Base-by-base conservation (phyloP, 2,797 vertebrate genomes). In the Odontamblyopus rebecca region DNA sequence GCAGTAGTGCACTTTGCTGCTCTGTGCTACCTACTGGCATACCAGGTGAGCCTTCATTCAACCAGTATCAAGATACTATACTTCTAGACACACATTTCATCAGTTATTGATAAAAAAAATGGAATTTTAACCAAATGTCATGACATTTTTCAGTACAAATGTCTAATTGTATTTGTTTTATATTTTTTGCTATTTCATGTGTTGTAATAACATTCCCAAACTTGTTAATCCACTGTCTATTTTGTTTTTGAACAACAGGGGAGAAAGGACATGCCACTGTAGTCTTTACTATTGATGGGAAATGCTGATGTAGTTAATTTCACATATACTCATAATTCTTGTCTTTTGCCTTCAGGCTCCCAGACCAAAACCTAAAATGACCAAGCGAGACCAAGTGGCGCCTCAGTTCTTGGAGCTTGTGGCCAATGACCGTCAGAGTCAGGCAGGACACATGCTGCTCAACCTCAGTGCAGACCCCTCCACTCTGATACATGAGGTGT, bases 361-460 rank as follows among this genome's bases (percentile, higher is more conserved):
- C 72, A 95, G 94, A 93, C 95, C 97, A 85, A 98, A 96, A 91
- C 82, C 87, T 69, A 98, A 96, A 90, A 84, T 93, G 80, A 94
- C 95, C 78, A 98, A 97, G 83, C 93, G 93, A 78, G 96, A 97
- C 73, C 93, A 92, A 61, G 67, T 85, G 0, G 85, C 91, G 64
- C 95, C 93, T 57, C 95, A 93, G 73, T 77, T 91, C 61, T 73
- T 98, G 69, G 96, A 98, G 86, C 86, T 94, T 41, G 89, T 98
- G 86, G 95, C 97, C 68, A 96, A 86, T 75, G 97, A 98, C 89
- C 92, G 98, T 48, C 95, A 96, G 82, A 99, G 98, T 92, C 97
- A 99, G 70, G 96, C 97, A 27, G 97, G 97, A 23, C 98, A 99
- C 82, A 97, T 99, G 96, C 85, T 99, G 85, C 85, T 98, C 74